A percentile compares a stretch with the other conserved stretches of the same genome.
These are phyloP conservation scores for Tetranychus truncatus DNA, from an alignment of 2,888 invertebrate species.

Conservation along the genomic window DNA sequence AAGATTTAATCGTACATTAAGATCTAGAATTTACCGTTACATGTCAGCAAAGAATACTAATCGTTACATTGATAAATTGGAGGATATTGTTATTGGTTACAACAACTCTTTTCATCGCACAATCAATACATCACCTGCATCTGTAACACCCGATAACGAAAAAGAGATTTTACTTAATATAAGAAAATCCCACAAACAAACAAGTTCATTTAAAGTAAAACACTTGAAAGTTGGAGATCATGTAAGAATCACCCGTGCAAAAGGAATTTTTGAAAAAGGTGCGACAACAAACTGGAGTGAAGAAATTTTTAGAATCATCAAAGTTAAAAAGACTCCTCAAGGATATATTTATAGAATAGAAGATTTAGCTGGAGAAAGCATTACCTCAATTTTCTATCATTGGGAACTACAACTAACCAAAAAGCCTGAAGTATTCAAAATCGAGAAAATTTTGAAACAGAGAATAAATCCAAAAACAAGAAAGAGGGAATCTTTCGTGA, in stretches of 20 bases:
- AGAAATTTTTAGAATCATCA: background rate
- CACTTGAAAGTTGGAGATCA: too few species aligned
- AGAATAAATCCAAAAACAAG: background rate
- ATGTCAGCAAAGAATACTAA: conserved; percentile 27
- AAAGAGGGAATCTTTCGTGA: background rate
- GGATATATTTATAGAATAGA: background rate
- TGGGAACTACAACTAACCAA: background rate
- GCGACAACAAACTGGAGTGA: background rate
- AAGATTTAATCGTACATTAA: conserved; percentile 28
- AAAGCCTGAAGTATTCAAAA: background rate
- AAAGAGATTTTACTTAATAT: too few species aligned
- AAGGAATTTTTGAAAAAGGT: conserved; percentile 7
- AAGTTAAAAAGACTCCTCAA: background rate
- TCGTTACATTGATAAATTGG: background rate
- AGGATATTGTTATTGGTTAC: background rate
- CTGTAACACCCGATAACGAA: too few species aligned
- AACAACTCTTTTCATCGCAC: conserved; percentile 2
- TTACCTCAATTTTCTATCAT: conserved; percentile 3
- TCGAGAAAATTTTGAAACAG: background rate
- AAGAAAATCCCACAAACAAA: too few species aligned
- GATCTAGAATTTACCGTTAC: conserved; percentile 27
- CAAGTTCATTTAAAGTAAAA: too few species aligned
- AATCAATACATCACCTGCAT: background rate
- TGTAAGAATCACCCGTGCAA: background rate
- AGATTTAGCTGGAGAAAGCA: background rate